Percentiles rank a stretch among this genome's conserved stretches.
phyloP scores from a whole-genome alignment of 2,888 invertebrate species.

The Mesochorus sp. region DNA sequence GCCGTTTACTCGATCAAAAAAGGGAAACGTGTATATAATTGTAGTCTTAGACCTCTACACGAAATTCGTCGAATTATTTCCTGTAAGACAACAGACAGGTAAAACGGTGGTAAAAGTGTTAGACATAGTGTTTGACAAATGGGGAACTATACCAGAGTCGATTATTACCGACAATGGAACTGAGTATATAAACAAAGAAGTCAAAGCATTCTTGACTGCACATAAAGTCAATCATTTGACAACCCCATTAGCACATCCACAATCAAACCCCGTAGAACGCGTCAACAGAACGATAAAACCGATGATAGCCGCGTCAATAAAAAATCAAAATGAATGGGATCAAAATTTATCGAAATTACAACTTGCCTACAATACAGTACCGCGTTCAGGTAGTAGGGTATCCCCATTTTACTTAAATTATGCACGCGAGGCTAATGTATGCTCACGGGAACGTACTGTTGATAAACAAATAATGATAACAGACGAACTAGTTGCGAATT shows the following conservation, averaged over 20 bases:
- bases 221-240: neutral
- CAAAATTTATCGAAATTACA: neutral
- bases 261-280: no score
- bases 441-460: neutral
- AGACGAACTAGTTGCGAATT: neutral
- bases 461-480: neutral
- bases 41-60: slow-evolving; percentile 40
- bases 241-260: slow-evolving; percentile 12
- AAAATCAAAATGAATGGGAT: neutral
- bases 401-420: neutral
- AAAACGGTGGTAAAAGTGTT: slow-evolving; percentile 23
- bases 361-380: neutral
- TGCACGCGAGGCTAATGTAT: neutral
- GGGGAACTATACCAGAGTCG: slow-evolving; percentile 27
- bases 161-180: slow-evolving; percentile 35
- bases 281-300: slow-evolving; percentile 40
- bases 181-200: slow-evolving; percentile 33
- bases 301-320: slow-evolving; percentile 42
- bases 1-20: neutral
- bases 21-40: neutral
- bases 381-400: neutral
- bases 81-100: slow-evolving; percentile 19
- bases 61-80: slow-evolving; percentile 43
- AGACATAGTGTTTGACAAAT: slow-evolving; percentile 26
- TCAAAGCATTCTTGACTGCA: slow-evolving; percentile 19